Base-by-base conservation (phyloP, 2,888 invertebrate species). In the Andrena bucephala region DNA sequence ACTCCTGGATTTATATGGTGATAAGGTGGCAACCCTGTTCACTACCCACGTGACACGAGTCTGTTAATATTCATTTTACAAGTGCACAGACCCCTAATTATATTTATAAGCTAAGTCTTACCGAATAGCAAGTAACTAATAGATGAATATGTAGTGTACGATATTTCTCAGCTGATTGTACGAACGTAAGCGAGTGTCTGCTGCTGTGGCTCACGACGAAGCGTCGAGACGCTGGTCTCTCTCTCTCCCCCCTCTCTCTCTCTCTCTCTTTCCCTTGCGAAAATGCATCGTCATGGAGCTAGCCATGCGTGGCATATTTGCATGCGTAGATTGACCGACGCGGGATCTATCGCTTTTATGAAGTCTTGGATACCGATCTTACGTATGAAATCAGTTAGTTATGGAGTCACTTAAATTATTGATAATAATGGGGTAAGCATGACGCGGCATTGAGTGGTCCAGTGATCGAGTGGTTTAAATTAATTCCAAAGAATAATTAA, bases 231-330 rank as follows among this genome's bases (percentile, higher is more conserved):
- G 57, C 59, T 60, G 59, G 67, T 31, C 31, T 31, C 29, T 29
- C 0, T 27, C 31, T 6, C 52, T 66, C 10, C 24, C 54, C 54
- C 2, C 24, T 8, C 54, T 10, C 24, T 54, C 54, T 54, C 24
- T 54, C 24, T 54, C 27, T 27, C 57, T 36, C 27, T 24, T 42
- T 60, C 42, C 7, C 20, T 57, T 36, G 36, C 33, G 59, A 36
- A 80, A 70, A 67, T 67, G 71, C 71, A 80, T 16, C 80, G 67
- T 71, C 70, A 67, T 48, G 67, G 36, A 71, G 48, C 48, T 80
- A 66, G 60, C 52, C 66, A 42, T 62, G 31, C 54, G 27, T 66
- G 54, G 48, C 27, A 29, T 52, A 80, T 80, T 80, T 71, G 80
- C 80, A 77, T 71, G 62, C 77, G 59, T 33, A 68, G 70, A 80